Base-by-base conservation (phyloP, 2,888 invertebrate species). In the Plusia festucae region DNA sequence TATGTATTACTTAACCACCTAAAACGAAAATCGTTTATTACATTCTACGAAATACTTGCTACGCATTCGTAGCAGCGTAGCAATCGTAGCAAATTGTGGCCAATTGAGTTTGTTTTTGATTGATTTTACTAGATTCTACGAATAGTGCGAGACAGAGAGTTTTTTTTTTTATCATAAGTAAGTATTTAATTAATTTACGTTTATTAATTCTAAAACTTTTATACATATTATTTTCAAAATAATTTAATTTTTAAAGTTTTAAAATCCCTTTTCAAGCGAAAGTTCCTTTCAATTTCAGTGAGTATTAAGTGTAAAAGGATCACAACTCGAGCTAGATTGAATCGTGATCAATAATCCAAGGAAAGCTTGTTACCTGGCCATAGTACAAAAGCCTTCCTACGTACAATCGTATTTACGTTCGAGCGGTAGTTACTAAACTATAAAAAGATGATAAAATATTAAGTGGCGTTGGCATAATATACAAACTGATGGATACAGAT, bases 11-110 rank as follows among this genome's bases (percentile, higher is more conserved):
- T 40, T n/a, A 40, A 40, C 40, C 40, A 40, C 40, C n/a, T n/a
- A n/a, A 40, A 40, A 40, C 5, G 40, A 40, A 40, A 40, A 40
- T 40, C 40, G n/a, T n/a, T 40, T n/a, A 40, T 40, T n/a, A n/a
- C 15, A 40, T 5, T 40, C 40, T 40, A 40, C 40, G 6, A 40
- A 40, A 40, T n/a, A 40, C n/a, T 40, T n/a, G 40, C 40, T 40
- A 40, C 40, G 40, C 0, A 15, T 34, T 34, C 13, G 34, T 34
- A 34, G 34, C 15, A 34, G 34, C 34, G 34, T 34, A 34, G 34
- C 34, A 34, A 8, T 34, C 13, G 34, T 34, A 34, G 34, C 34
- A 15, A 34, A 34, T 34, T 13, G 34, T 9, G 3, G 13, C 15
- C 34, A 34, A 15, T 34, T 30, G 7, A 30, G 30, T 34, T 15